These are phyloP conservation scores for Ectobius pallidus DNA, from an alignment of 2,888 invertebrate genomes.

Conservation along the genomic window DNA sequence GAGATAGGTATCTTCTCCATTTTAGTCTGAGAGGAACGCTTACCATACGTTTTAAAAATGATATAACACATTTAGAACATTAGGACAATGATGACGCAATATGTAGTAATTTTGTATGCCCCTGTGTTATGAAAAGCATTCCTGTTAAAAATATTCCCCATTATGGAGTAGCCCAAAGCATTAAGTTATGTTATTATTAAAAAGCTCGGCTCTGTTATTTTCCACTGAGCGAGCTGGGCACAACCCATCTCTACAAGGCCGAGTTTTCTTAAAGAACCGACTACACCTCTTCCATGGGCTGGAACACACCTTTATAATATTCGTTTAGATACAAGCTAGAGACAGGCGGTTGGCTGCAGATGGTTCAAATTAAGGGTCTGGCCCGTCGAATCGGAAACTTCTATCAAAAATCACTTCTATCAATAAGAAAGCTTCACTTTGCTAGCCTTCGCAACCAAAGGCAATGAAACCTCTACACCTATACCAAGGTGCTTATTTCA, in stretches of 20 bases:
- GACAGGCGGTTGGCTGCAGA: constrained; percentile 26
- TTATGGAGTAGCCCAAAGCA: neutral
- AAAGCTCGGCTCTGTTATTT: neutral
- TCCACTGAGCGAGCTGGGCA: too few relatives aligned
- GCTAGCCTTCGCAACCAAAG: neutral
- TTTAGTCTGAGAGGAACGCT: too few relatives aligned
- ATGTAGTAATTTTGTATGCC: too few relatives aligned
- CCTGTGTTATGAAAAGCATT: neutral
- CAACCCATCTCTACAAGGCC: too few relatives aligned
- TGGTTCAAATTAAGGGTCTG: constrained; percentile 28
- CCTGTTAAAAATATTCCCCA: too few relatives aligned
- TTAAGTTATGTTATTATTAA: neutral
- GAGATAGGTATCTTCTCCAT: too few relatives aligned
- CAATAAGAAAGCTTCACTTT: constrained; percentile 9
- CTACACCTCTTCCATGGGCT: neutral
- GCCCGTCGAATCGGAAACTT: constrained; percentile 33
- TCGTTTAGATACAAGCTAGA: constrained; percentile 12
- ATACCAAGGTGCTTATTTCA: constrained; percentile 25
- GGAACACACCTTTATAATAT: constrained; percentile 16
- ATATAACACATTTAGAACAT: too few relatives aligned
- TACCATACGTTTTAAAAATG: too few relatives aligned
- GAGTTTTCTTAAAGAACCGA: constrained; percentile 3
- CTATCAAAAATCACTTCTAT: constrained; percentile 30
- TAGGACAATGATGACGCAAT: too few relatives aligned
- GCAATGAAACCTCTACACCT: neutral